Evolutionary conservation across 2,888 invertebrate species (phyloP).

Genomic region (Trachelus troglodyta): DNA sequence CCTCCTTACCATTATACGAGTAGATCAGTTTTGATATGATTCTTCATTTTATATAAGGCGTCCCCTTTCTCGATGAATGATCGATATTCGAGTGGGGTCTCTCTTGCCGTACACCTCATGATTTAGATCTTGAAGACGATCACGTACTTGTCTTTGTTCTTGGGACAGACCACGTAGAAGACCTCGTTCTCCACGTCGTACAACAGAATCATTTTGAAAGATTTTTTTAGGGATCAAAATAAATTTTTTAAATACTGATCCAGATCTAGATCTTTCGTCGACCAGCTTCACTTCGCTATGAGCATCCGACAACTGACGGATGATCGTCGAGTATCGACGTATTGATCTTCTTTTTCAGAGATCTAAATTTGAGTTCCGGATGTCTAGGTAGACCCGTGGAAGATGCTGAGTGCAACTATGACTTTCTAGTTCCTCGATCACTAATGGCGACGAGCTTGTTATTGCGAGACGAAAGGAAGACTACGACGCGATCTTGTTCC

Average conservation of each 20-base stretch:
- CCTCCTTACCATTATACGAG: background rate
- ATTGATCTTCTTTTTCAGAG: too few species aligned
- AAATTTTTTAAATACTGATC: too few species aligned
- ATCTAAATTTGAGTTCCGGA: too few species aligned
- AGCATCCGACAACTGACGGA: background rate
- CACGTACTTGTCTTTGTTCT: slow-evolving; percentile 18
- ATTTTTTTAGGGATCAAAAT: background rate
- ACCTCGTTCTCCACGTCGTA: slow-evolving; percentile 18
- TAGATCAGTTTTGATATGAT: background rate
- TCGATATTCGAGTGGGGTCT: background rate
- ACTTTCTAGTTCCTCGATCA: background rate
- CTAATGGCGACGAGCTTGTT: background rate
- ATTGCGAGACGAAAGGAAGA: background rate
- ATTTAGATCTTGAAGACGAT: slow-evolving; percentile 18
- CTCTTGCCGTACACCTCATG: background rate
- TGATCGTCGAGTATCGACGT: background rate
- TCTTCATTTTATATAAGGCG: background rate
- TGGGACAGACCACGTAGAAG: slow-evolving; percentile 16
- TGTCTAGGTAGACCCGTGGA: background rate
- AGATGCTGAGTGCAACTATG: background rate
- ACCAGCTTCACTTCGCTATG: too few species aligned
- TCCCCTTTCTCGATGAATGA: background rate
- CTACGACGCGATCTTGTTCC: background rate
- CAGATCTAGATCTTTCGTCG: too few species aligned
- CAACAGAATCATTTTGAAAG: slow-evolving; percentile 11